Evolutionary conservation across 2,113 vertebrate genomes (phyloP), one percentile per base, ranked within the genome.

Genomic region (Spheniscus mendiculus): DNA sequence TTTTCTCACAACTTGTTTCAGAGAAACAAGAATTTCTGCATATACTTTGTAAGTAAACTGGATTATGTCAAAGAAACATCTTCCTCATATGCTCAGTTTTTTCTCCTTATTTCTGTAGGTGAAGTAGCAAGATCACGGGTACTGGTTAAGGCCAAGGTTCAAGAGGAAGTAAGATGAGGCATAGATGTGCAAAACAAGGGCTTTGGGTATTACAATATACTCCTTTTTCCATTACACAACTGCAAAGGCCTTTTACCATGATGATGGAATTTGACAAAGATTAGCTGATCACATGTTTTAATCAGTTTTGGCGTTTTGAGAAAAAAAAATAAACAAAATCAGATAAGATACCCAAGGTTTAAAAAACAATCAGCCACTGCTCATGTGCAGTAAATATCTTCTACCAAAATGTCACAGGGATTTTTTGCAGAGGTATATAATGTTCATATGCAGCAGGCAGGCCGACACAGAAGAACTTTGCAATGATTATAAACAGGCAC

Each of bases 301-400:
- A 88, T 86, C 34, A 55, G 70, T 86, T 92, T 89, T 79, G 59
- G 23, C 52, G 71, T 93, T 94, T 91, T 85, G 56, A 87, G n/a
- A 5, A 58, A 58, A 58, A 58, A 91, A 86, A 56, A 44, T 1
- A 40, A 87, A 52, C 26, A 72, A 61, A 80, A 76, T 58, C 62
- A 95, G 47, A 27, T 10, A 70, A 89, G 77, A 52, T 83, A 90
- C 13, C 26, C 17, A 36, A 62, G 27, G 30, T 93, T 95, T 87
- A 52, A 83, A 93, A 96, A 92, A 15, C 63, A 83, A 59, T 85
- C 82, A 79, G 7, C 15, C n/a, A 26, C 70, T 76, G 29, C 58
- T 92, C 58, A 40, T 53, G 32, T 70, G 11, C 12, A 79, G 45
- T 59, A 91, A 85, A 92, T 62, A 21, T 34, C 66, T 87, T 80